A percentile compares a stretch with the other conserved stretches of the same genome.
phyloP scores from a whole-genome alignment of 2,797 vertebrate genomes.

The Setipinna tenuifilis region DNA sequence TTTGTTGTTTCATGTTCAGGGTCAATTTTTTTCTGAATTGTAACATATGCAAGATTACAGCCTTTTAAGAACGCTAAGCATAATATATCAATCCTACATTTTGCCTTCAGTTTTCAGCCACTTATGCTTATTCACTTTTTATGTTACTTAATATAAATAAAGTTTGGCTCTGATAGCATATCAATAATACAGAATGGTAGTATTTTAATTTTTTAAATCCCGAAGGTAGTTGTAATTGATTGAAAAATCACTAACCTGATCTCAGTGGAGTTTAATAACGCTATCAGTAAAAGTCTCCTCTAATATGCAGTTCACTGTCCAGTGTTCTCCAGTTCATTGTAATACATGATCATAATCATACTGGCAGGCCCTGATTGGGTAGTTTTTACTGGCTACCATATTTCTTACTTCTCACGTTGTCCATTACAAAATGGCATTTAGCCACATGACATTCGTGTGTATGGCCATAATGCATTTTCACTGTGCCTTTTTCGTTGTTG shows the following conservation, averaged over 20 bases:
- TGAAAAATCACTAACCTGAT: background rate
- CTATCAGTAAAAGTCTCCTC: background rate
- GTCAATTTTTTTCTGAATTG: background rate
- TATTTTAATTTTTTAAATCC: background rate
- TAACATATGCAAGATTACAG: background rate
- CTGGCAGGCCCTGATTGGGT: background rate
- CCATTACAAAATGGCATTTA: background rate
- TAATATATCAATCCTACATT: background rate
- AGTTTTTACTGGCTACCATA: background rate
- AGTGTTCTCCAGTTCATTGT: background rate
- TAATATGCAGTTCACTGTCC: background rate
- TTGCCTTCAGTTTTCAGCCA: background rate
- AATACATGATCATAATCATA: background rate
- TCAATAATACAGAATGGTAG: background rate
- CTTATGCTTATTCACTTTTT: background rate
- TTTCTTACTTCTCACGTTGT: background rate
- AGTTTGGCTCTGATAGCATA: background rate
- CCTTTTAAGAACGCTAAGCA: background rate
- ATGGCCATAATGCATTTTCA: background rate
- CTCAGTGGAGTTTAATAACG: background rate
- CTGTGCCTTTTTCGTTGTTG: conserved; percentile 5
- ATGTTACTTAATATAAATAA: background rate
- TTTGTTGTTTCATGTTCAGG: background rate
- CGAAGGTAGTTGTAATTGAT: background rate
- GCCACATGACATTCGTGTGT: background rate